phyloP scores from a whole-genome alignment of 1,140 invertebrate species.

The Pseudomyrmex cubaensis region DNA sequence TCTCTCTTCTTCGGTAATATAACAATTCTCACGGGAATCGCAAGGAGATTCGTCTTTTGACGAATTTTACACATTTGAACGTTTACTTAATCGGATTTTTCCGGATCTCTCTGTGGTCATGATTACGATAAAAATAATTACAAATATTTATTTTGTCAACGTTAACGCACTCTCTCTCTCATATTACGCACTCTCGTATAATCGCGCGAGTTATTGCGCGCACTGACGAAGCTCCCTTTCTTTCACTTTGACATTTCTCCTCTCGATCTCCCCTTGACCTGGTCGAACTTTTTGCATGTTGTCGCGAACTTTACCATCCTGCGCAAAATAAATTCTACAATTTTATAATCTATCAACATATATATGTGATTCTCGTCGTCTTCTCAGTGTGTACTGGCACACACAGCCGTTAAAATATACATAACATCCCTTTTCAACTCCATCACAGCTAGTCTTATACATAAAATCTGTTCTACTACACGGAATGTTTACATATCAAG shows the following conservation, averaged over 20 bases:
- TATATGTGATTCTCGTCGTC: too few species aligned
- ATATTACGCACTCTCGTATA: neutral
- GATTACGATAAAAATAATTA: conserved; percentile 34
- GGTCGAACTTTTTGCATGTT: conserved; percentile 56
- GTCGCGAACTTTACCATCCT: conserved; percentile 73
- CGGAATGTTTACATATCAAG: conserved; percentile 65
- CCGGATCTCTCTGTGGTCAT: conserved; percentile 39
- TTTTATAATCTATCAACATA: conserved; percentile 67
- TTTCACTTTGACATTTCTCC: neutral
- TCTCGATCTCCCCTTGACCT: conserved; percentile 55
- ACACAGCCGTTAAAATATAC: conserved; percentile 60
- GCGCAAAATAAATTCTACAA: conserved; percentile 80
- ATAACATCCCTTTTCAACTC: conserved; percentile 69
- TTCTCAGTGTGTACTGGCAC: conserved; percentile 33
- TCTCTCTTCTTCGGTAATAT: conserved; percentile 43
- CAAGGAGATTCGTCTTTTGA: conserved; percentile 54
- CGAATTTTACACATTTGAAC: conserved; percentile 14
- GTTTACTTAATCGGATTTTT: conserved; percentile 41
- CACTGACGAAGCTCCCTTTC: conserved; percentile 67
- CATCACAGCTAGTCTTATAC: conserved; percentile 79
- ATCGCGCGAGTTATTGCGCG: conserved; percentile 26
- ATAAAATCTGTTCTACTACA: conserved; percentile 66
- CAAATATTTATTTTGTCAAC: too few species aligned
- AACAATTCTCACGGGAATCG: conserved; percentile 66
- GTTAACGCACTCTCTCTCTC: too few species aligned